phyloP scores from a whole-genome alignment of 2,797 vertebrate genomes.

The Spea hammondii region DNA sequence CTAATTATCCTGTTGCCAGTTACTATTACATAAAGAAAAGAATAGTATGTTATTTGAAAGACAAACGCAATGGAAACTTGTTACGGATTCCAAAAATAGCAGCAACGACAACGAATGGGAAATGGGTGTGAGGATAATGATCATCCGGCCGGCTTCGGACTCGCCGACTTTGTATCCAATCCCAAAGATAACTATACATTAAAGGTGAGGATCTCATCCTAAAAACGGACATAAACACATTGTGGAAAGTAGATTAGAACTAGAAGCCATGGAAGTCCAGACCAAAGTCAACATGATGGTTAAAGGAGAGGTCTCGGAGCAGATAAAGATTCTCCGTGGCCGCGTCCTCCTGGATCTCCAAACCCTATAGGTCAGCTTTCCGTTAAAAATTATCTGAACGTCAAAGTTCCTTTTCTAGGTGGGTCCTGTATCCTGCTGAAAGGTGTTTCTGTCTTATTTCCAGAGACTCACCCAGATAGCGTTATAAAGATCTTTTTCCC shows the following conservation, averaged over 20 bases:
- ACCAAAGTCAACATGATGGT: background rate
- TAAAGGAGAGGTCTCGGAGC: background rate
- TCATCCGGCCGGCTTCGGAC: background rate
- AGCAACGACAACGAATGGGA: background rate
- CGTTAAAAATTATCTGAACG: slow-evolving; percentile 18
- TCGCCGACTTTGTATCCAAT: background rate
- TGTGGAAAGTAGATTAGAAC: background rate
- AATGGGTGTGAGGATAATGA: slow-evolving; percentile 6
- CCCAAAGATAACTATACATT: background rate
- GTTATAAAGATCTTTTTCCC: slow-evolving; percentile 13
- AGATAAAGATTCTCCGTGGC: background rate
- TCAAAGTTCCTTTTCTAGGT: slow-evolving; percentile 33
- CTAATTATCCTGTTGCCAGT: slow-evolving; percentile 5
- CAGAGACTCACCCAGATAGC: slow-evolving; percentile 17
- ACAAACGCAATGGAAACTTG: slow-evolving; percentile 10
- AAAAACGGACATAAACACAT: background rate
- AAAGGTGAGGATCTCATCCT: background rate
- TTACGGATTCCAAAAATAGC: slow-evolving; percentile 16
- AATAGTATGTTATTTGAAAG: background rate
- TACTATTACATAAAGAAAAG: background rate
- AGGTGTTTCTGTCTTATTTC: slow-evolving; percentile 19
- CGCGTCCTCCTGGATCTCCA: slow-evolving; percentile 3
- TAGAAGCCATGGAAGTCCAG: background rate
- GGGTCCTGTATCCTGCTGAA: slow-evolving; percentile 7
- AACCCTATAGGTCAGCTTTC: slow-evolving; percentile 6